A percentile compares a stretch with the other conserved stretches of the same genome.
phyloP scores from a whole-genome alignment of 2,113 vertebrate genomes.

The Columbina picui region DNA sequence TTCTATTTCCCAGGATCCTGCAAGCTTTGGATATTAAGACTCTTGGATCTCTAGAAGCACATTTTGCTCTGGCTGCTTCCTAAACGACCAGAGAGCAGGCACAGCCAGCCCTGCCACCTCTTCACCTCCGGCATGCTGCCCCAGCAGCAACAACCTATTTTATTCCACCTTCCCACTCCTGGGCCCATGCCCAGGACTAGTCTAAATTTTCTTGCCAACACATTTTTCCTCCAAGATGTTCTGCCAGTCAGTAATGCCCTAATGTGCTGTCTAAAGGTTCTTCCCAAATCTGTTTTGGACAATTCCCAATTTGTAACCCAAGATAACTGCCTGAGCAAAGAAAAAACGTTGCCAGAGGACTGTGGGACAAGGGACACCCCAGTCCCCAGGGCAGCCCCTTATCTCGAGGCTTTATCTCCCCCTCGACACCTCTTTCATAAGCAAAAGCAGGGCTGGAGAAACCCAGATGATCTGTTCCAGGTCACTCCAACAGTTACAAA shows the following conservation, averaged over 20 bases:
- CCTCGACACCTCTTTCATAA: neutral
- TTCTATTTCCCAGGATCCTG: neutral
- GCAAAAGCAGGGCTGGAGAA: neutral
- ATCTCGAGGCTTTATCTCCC: neutral
- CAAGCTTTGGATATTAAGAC: neutral
- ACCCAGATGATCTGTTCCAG: neutral
- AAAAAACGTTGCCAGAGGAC: neutral
- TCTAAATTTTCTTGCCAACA: conserved; percentile 30
- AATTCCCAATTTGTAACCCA: conserved; percentile 11
- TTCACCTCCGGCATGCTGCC: neutral
- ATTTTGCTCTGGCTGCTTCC: neutral
- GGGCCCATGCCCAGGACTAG: neutral
- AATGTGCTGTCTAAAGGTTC: neutral
- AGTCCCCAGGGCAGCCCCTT: neutral
- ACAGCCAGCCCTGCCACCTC: neutral
- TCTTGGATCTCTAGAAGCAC: neutral
- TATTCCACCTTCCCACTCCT: conserved; percentile 13
- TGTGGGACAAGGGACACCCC: neutral
- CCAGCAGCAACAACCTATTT: neutral
- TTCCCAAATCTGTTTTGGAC: conserved; percentile 30
- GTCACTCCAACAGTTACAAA: neutral
- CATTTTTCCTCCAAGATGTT: conserved; percentile 26
- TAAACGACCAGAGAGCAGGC: neutral
- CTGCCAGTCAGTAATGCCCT: conserved; percentile 4
- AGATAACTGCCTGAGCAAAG: neutral